Evolutionary conservation across 37 sponge, comb jelly and placozoan species (phyloP), one percentile per base, ranked within the genome.

Genomic region (Petrosia ficiformis): DNA sequence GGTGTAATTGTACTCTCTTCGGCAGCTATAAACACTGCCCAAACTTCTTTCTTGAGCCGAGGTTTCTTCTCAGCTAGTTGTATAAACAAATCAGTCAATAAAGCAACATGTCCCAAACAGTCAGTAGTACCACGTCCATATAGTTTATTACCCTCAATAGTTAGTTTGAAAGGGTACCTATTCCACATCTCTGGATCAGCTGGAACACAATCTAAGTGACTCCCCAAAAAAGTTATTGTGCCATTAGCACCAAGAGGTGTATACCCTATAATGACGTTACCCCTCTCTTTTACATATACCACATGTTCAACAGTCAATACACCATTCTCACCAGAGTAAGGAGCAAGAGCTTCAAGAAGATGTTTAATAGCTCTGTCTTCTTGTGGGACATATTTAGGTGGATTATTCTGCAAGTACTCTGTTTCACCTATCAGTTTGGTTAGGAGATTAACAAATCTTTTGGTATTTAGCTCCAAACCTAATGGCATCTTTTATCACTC

Each of bases 171-270:
- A 2, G 90, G 90, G 81, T 90, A 60, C n/a, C 81, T 58, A 31
- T 90, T 74, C 90, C 90, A 90, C 4, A 82, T 84, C 78, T 84
- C 90, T 2, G 90, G 90, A 61, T 90, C 84, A 31, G 90, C 90
- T 19, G 90, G 90, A 0, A 90, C 90, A 25, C 83, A 84, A 57
- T 89, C 89, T 29, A 89, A 76, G 43, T 89, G 89, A 39, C 80
- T 80, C 34, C 90, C 90, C 2, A 90, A 71, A 56, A 90, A 90
- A 26, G 84, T 63, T 33, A 90, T 82, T 30, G 83, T 84, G 33
- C 85, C 58, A 22, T 75, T 38, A 28, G 77, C 76, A n/a, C 85
- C 85, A 3, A 71, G 67, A 10, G 86, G 66, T 35, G 54, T 72
- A 75, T 89, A 89, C 57, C 73, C 66, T 14, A 89, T n/a, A 32